phyloP scores from a whole-genome alignment of 2,888 invertebrate genomes.

The Hemithea aestivaria region DNA sequence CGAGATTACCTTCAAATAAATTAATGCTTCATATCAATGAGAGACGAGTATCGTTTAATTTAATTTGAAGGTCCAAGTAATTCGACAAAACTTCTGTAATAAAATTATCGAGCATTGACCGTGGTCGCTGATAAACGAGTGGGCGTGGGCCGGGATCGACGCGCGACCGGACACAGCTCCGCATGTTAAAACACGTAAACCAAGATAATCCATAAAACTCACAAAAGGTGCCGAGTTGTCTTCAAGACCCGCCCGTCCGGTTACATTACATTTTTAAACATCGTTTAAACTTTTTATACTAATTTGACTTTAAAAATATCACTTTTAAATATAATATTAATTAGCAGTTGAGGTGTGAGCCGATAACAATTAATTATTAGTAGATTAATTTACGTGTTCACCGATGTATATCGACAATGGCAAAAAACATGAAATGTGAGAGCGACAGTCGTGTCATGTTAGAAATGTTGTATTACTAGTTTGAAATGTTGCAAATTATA shows the following conservation, averaged over 20 bases:
- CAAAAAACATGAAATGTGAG: too few species aligned
- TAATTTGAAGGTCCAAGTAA: conserved; percentile 72
- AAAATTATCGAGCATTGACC: conserved; percentile 76
- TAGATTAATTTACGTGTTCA: too few species aligned
- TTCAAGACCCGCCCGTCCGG: conserved; percentile 48
- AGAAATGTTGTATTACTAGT: conserved; percentile 43
- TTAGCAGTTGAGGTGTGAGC: too few species aligned
- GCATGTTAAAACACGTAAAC: conserved; percentile 71
- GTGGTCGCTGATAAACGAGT: conserved; percentile 58
- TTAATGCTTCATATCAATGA: conserved; percentile 56
- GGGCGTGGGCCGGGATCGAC: conserved; percentile 42
- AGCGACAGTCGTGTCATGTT: too few species aligned
- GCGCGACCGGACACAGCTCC: conserved; percentile 65
- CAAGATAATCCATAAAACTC: conserved; percentile 73
- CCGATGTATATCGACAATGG: too few species aligned
- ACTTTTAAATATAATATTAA: too few species aligned
- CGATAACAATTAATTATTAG: too few species aligned
- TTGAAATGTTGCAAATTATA: conserved; percentile 48
- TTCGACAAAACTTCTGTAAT: conserved; percentile 77
- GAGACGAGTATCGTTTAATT: conserved; percentile 71
- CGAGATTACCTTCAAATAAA: conserved; percentile 32
- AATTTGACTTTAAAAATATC: too few species aligned
- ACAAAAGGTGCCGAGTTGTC: conserved; percentile 75
- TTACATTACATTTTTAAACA: conserved; percentile 35
- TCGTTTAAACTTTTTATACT: conserved; percentile 21